Conservation (phyloP, 2,888 invertebrate species). For the Noctuana brunneofusca region DNA sequence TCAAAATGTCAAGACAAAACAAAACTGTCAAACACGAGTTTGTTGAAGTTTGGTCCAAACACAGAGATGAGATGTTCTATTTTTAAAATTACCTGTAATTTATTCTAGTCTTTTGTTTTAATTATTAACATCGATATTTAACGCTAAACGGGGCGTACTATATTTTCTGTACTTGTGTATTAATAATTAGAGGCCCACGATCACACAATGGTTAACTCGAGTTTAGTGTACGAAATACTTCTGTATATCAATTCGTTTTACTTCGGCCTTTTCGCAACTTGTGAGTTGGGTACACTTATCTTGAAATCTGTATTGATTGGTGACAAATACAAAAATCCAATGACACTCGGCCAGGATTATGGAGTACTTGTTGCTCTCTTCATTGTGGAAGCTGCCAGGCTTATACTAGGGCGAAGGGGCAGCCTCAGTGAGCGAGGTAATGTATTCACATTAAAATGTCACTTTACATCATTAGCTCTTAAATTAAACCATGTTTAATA, state of each 20-base stretch:
- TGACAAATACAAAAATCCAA: slow-evolving; percentile 82
- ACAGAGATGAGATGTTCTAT: slow-evolving; percentile 25
- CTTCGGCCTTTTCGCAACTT: slow-evolving; percentile 92
- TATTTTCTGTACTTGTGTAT: neutral
- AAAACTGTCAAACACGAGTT: too few species aligned
- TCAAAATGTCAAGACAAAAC: too few species aligned
- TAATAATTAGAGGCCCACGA: neutral
- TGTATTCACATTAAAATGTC: neutral
- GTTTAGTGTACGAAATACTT: slow-evolving; percentile 91
- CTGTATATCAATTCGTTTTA: slow-evolving; percentile 94
- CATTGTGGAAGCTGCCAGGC: slow-evolving; percentile 90
- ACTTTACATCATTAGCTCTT: too few species aligned
- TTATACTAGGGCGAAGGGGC: slow-evolving; percentile 93
- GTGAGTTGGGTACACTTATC: slow-evolving; percentile 90
- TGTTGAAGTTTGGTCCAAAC: too few species aligned
- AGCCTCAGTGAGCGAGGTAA: slow-evolving; percentile 90
- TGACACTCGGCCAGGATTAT: slow-evolving; percentile 89
- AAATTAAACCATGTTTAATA: too few species aligned
- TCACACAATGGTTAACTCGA: slow-evolving; percentile 86
- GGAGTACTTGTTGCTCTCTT: slow-evolving; percentile 90
- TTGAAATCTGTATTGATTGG: slow-evolving; percentile 88
- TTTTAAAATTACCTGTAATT: slow-evolving; percentile 24
- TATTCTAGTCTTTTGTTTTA: slow-evolving; percentile 18
- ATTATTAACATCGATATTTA: neutral
- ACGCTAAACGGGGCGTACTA: neutral